A percentile compares a stretch with the other conserved stretches of the same genome.
These are phyloP conservation scores for Anodontia alba DNA, from an alignment of 2,888 invertebrate species.

Conservation along the genomic window DNA sequence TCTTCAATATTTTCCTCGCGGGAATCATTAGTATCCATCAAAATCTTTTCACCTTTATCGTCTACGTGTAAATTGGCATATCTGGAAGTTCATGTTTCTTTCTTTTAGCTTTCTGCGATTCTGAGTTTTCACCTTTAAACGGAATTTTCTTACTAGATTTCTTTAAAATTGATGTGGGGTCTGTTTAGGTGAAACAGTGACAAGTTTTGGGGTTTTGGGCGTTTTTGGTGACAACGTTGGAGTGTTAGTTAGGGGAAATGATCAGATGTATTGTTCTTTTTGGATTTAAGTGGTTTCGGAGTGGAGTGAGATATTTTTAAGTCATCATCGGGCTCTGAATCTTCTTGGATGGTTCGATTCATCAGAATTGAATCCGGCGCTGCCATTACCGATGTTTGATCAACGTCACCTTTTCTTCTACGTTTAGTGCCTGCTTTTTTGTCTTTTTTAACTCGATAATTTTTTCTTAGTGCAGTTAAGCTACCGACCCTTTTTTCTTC, in stretches of 20 bases:
- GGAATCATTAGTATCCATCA: no score
- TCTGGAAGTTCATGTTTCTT: no score
- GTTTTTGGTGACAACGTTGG: background rate
- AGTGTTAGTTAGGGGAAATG: background rate
- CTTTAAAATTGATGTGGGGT: slow-evolving; percentile 1
- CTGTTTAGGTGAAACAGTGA: no score
- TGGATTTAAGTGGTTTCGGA: background rate
- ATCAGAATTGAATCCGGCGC: background rate
- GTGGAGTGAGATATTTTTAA: background rate
- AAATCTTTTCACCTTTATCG: no score
- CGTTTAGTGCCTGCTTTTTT: slow-evolving; percentile 22
- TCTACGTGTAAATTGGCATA: no score
- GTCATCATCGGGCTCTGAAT: background rate
- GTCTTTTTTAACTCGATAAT: background rate
- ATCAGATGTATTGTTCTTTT: background rate
- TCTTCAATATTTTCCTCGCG: no score
- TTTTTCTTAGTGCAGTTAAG: no score
- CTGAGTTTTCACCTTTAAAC: no score
- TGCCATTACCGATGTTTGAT: background rate
- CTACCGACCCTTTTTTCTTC: no score
- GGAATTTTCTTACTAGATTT: background rate
- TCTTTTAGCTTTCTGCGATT: background rate
- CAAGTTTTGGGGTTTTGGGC: background rate
- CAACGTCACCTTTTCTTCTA: background rate
- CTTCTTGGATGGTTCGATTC: background rate